These are phyloP conservation scores for Phalacrocorax brasilianus DNA, from an alignment of 2,113 vertebrate species.

Conservation along the genomic window DNA sequence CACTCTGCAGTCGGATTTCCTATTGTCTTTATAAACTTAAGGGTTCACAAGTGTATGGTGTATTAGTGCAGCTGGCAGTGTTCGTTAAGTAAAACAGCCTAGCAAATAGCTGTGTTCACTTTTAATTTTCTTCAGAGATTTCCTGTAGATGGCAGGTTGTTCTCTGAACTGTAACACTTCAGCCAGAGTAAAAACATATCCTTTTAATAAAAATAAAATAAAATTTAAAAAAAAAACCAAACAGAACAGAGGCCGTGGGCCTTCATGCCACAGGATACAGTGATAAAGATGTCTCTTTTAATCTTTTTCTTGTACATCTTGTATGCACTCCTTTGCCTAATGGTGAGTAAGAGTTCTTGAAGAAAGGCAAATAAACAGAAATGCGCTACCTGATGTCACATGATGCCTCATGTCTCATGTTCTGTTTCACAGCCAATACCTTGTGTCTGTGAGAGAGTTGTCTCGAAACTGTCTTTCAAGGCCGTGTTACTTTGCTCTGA, in stretches of 20 bases:
- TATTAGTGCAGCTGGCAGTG: neutral
- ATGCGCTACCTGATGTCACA: neutral
- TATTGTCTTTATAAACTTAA: neutral
- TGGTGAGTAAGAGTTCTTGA: neutral
- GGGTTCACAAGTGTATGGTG: neutral
- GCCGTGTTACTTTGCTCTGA: neutral
- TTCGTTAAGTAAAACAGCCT: neutral
- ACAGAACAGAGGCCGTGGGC: neutral
- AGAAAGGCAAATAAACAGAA: slow-evolving; percentile 49
- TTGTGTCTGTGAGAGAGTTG: neutral
- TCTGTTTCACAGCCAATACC: neutral
- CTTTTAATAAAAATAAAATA: neutral
- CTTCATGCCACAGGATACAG: neutral
- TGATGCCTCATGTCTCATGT: neutral
- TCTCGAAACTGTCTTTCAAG: neutral
- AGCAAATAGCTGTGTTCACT: neutral
- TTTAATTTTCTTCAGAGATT: neutral
- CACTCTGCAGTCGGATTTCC: neutral
- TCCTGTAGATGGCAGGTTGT: neutral
- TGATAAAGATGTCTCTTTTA: slow-evolving; percentile 10
- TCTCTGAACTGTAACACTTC: slow-evolving; percentile 1
- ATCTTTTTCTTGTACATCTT: slow-evolving; percentile 21
- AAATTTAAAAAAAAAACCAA: too few species aligned
- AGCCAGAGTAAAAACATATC: neutral
- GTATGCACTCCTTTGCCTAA: slow-evolving; percentile 20